phyloP scores from a whole-genome alignment of 2,113 vertebrate genomes.

The Atractosteus spatula region DNA sequence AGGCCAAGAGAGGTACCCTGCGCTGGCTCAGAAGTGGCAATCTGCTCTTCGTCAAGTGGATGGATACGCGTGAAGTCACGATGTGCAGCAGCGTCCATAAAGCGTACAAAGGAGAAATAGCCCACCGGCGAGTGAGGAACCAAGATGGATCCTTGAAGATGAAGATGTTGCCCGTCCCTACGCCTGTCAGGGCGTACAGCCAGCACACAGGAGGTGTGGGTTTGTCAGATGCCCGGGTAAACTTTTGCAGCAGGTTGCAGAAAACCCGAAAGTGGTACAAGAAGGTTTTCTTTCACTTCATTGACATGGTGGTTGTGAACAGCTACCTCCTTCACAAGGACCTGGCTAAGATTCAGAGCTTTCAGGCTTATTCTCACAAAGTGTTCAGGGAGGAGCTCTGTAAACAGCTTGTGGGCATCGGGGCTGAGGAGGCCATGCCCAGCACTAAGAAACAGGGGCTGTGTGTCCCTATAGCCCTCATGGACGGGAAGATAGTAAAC shows the following conservation, averaged over 20 bases:
- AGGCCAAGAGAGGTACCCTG: not conserved
- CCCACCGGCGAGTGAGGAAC: constrained; percentile 3
- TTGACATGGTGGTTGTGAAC: constrained; percentile 9
- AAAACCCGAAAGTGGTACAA: constrained; percentile 16
- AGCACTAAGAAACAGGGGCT: too few species aligned
- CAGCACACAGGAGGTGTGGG: constrained; percentile 10
- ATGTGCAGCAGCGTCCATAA: constrained; percentile 23
- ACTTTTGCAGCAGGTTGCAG: not conserved
- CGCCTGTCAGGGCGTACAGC: not conserved
- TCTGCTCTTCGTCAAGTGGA: constrained; percentile 20
- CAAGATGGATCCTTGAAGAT: not conserved
- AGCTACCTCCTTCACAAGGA: constrained; percentile 10
- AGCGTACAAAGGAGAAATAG: not conserved
- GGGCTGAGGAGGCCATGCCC: too few species aligned
- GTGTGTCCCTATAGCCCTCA: too few species aligned
- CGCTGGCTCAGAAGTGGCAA: constrained; percentile 20
- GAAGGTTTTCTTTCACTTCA: not conserved
- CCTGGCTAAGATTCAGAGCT: too few species aligned
- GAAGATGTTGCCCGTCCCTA: not conserved
- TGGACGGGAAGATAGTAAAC: too few species aligned
- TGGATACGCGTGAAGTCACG: constrained; percentile 5
- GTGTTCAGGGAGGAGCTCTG: too few species aligned
- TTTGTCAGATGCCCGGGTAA: not conserved
- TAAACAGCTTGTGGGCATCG: too few species aligned
- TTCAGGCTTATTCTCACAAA: too few species aligned